phyloP scores from a whole-genome alignment of 2,113 vertebrate species.

The Pycnonotus jocosus region DNA sequence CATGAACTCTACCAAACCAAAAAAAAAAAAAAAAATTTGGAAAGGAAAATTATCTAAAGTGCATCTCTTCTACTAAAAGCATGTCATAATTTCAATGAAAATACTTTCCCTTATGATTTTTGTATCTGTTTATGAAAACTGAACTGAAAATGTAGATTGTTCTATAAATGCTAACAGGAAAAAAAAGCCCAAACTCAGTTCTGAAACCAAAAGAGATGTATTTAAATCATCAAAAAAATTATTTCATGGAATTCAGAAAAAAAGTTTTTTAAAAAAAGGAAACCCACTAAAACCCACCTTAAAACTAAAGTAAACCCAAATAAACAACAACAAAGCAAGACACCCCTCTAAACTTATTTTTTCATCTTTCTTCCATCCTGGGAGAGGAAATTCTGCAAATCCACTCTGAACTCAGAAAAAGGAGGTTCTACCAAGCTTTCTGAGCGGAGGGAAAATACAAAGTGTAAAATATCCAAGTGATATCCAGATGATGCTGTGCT shows the following conservation, averaged over 20 bases:
- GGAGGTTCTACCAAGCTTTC: slow-evolving; percentile 48
- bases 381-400: slow-evolving; percentile 57
- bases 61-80: neutral
- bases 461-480: slow-evolving; percentile 43
- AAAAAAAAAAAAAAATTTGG: neutral
- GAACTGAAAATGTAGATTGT: neutral
- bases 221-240: slow-evolving; percentile 57
- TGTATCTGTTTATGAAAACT: slow-evolving; percentile 9
- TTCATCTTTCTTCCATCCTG: slow-evolving; percentile 21
- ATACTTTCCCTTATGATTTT: neutral
- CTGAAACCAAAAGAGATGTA: neutral
- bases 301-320: neutral
- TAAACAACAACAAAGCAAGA: slow-evolving; percentile 21
- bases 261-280: neutral
- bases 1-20: neutral
- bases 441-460: slow-evolving; percentile 32
- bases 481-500: neutral
- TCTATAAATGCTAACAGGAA: slow-evolving; percentile 25
- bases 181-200: neutral
- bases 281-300: neutral
- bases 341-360: neutral
- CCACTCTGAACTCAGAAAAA: slow-evolving; percentile 57
- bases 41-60: neutral
- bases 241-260: slow-evolving; percentile 68
- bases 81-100: slow-evolving; percentile 8